phyloP scores from a whole-genome alignment of 2,888 invertebrate species.

The Aporophyla lueneburgensis region DNA sequence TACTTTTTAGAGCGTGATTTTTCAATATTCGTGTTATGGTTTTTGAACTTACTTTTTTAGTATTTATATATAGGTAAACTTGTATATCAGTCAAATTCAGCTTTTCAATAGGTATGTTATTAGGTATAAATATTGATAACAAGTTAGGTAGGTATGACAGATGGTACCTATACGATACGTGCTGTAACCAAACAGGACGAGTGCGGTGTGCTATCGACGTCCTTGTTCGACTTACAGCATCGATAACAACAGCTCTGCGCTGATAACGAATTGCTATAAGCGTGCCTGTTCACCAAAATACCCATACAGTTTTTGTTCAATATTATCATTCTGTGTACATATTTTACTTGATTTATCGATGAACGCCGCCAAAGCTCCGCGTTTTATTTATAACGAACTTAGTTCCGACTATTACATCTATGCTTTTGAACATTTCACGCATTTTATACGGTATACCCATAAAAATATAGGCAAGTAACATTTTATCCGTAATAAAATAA shows the following conservation, averaged over 20 bases:
- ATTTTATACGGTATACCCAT: conserved; percentile 51
- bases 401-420: conserved; percentile 51
- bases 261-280: conserved; percentile 76
- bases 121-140: conserved; percentile 49
- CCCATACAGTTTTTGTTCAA: conserved; percentile 53
- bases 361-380: conserved; percentile 50
- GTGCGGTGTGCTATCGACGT: conserved; percentile 78
- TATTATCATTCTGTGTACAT: conserved; percentile 26
- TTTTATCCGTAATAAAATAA: conserved; percentile 67
- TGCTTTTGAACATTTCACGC: conserved; percentile 57
- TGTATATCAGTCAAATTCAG: neutral
- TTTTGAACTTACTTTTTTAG: neutral
- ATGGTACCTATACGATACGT: conserved; percentile 66
- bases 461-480: conserved; percentile 51
- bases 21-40: no score
- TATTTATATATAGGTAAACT: neutral
- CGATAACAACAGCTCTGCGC: conserved; percentile 78
- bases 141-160: conserved; percentile 50
- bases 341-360: conserved; percentile 28
- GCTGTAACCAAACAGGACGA: conserved; percentile 72
- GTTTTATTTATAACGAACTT: conserved; percentile 49
- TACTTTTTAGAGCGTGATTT: no score
- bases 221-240: conserved; percentile 86
- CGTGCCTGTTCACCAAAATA: conserved; percentile 69
- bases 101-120: neutral